Evolutionary conservation across 2,113 vertebrate genomes (phyloP).

Genomic region (Desmodus rotundus): DNA sequence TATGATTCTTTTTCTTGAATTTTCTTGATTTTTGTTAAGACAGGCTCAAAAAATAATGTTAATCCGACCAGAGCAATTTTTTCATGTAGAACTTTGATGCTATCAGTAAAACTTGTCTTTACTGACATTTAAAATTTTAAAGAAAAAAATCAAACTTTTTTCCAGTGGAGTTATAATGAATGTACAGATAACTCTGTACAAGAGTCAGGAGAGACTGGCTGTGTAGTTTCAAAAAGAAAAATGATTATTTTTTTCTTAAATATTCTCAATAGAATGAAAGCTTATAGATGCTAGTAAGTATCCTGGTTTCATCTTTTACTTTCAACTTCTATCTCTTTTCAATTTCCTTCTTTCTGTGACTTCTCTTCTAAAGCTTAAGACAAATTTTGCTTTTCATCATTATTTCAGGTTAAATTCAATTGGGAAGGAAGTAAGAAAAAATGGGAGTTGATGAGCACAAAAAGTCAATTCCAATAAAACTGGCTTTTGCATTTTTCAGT

Average conservation of each 20-base stretch:
- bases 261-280: slow-evolving; percentile 4
- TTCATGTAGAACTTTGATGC: neutral
- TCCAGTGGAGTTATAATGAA: neutral
- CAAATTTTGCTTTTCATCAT: neutral
- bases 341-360: neutral
- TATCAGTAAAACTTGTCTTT: neutral
- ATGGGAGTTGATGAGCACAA: neutral
- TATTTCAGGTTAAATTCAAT: neutral
- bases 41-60: neutral
- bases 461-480: neutral
- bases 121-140: neutral
- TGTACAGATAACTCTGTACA: neutral
- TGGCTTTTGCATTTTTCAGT: neutral
- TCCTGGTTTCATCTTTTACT: neutral
- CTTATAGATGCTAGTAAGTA: neutral
- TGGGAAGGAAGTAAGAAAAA: neutral
- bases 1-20: slow-evolving; percentile 12
- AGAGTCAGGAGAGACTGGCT: neutral
- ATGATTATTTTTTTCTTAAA: neutral
- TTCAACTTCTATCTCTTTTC: neutral
- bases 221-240: neutral
- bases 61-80: neutral
- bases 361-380: neutral
- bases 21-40: neutral
- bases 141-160: neutral